Base-by-base conservation (phyloP, 2,888 invertebrate species). In the Drosophila trichaetosa region DNA sequence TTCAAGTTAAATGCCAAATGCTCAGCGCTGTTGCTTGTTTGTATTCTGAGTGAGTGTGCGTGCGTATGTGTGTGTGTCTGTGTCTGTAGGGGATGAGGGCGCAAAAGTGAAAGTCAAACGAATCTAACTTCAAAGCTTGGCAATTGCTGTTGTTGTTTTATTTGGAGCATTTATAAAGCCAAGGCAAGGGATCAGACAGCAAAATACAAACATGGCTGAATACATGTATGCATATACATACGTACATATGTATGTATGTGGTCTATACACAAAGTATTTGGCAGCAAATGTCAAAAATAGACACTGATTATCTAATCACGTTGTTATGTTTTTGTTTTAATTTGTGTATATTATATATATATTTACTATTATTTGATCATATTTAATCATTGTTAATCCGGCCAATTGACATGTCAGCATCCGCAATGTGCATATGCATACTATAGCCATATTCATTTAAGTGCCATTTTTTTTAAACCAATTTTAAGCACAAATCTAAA, bases 31-130 rank as follows among this genome's bases (percentile, higher is more conserved):
- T 72, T 73, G 73, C 81, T 68, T 62, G 54, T 76, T 78, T 68
- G 67, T 60, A 38, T 69, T 66, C 42, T 24, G 8, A 69, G 42
- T 61, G 21, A 38, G 27, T 21, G 51, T 48, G 36, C 48, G 70
- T 63, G 53, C 5, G 64, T 52, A 24, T 54, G 52, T 24, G 40
- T 33, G 46, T 65, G 7, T 18, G 33, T 56, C 33, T 58, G 70
- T 57, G 40, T 34, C 40, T 54, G 34, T 57, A 34, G 58, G 62
- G 61, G 58, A 29, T 52, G 46, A 16, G 21, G 52, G 38, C 65
- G 49, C 62, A 54, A 64, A 72, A 73, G 69, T 66, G 60, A 81
- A 81, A 81, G 79, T 62, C 82, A 81, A 78, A 57, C 64, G 65
- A 73, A 73, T 65, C 57, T 56, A 70, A 70, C 72, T 78, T 76